phyloP scores from a whole-genome alignment of 1,140 invertebrate species.

The Delia radicum region DNA sequence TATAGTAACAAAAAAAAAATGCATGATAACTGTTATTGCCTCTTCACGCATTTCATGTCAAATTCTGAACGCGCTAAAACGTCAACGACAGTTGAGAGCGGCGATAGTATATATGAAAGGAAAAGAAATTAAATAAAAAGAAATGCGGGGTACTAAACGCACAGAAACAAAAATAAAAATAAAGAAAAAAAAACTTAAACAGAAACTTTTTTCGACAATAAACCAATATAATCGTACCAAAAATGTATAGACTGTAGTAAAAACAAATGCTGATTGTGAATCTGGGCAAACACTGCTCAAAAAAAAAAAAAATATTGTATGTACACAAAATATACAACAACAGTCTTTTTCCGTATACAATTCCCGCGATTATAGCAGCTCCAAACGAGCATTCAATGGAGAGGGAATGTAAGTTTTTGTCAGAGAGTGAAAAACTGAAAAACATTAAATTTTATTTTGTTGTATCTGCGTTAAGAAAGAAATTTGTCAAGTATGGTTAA shows the following conservation, averaged over 20 bases:
- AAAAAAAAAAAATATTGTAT: background rate
- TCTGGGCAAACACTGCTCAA: background rate
- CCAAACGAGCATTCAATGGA: background rate
- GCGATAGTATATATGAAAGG: background rate
- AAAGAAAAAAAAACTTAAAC: background rate
- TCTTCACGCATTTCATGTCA: slow-evolving; percentile 3
- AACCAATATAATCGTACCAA: too few species aligned
- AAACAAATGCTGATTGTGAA: background rate
- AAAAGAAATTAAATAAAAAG: background rate
- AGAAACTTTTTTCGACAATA: too few species aligned
- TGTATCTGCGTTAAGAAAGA: background rate
- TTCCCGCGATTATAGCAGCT: background rate
- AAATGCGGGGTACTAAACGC: background rate
- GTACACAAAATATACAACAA: background rate
- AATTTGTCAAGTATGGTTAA: background rate
- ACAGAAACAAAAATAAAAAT: background rate
- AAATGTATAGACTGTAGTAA: too few species aligned
- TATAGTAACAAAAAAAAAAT: background rate
- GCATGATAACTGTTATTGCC: background rate
- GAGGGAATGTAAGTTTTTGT: background rate
- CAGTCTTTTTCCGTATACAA: background rate
- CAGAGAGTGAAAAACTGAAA: too few species aligned
- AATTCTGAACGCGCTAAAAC: background rate
- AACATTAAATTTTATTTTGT: too few species aligned
- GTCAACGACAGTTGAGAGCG: background rate